Base-by-base conservation (phyloP, 2,113 vertebrate genomes). In the Sinocyclocheilus anshuiensis region DNA sequence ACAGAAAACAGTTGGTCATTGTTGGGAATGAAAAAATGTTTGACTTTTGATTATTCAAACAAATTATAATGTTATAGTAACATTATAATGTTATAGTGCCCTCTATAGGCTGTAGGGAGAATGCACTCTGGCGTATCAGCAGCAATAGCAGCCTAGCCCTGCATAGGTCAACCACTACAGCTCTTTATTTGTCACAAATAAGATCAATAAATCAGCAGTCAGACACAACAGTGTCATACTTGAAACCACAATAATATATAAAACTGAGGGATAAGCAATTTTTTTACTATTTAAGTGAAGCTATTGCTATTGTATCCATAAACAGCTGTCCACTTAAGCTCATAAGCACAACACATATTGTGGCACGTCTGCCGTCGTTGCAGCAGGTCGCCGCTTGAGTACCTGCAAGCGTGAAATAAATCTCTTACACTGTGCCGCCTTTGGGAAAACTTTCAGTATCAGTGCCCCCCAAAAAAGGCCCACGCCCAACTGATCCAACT, bases 381-480 rank as follows among this genome's bases (percentile, higher is more conserved):
- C 69, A 74, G 48, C n/a, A 74, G 50, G 69, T 83, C 69, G 81
- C 50, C 10, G 81, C 81, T 83, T 39, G 67, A 83, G 67, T 74
- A 83, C 69, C 81, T 83, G 81, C 81, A 42, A 74, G 20, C 8
- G 16, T 12, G 6, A 83, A 83, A 83, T 83, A 83, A 74, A 83
- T 83, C 81, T 83, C 81, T 74, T 72, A 83, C 81, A 83, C 69
- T 63, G 53, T 18, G 8, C 20, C 16, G 69, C 67, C 81, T 83
- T 72, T 74, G 69, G 81, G 81, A 83, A 83, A 83, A 74, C 81
- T 74, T 83, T 83, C 69, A 57, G 81, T 74, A 74, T 74, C 50
- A 59, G 78, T 39, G 81, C 81, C 69, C 81, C 81, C 29, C 29
- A 74, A 82, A 77, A 83, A 83, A 72, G 67, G 69, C 81, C 48